Evolutionary conservation across 2,888 invertebrate genomes (phyloP), one percentile per base, ranked within the genome.

Genomic region (Labia minor): DNA sequence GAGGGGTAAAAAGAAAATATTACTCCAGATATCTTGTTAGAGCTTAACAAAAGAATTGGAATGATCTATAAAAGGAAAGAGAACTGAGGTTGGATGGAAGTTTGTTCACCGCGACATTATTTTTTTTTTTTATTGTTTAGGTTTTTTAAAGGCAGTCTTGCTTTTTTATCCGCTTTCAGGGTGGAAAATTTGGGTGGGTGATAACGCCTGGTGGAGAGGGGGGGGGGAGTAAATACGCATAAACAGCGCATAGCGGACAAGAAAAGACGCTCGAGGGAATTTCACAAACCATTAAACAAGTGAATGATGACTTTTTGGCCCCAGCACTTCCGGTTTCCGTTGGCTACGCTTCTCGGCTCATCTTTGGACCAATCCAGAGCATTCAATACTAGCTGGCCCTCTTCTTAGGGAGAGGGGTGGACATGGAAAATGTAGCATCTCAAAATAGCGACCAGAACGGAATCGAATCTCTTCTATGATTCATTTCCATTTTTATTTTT

Each of bases 271-370:
- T 49, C 49, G 49, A 16, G 49, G n/a, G 49, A 76, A 82, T 82
- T 83, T 83, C 78, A 80, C 82, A 80, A 79, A 76, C 83, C 83
- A 84, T 84, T 84, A 82, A 80, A 76, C 80, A 74, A 72, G 77
- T 83, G 83, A 84, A 80, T 82, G 82, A 84, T 82, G 76, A 79
- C 75, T 49, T 49, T 49, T 49, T 4, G 49, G 49, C 49, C 49
- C 49, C n/a, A 2, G 8, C 49, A 14, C 8, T 14, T 10, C 49
- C n/a, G 4, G 73, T 67, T 69, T 68, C 73, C 73, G 73, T 75
- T 74, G 74, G 74, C 74, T 73, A 72, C 69, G 72, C 72, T 72
- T 73, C 74, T 74, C 73, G 73, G 73, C 74, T 70, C 74, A 73
- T 74, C 74, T 74, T 74, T 73, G 73, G 71, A 72, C 71, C 73